Percentiles rank a stretch among this genome's conserved stretches.
These are phyloP conservation scores for Limanda limanda DNA, from an alignment of 2,113 vertebrate genomes.

Conservation along the genomic window DNA sequence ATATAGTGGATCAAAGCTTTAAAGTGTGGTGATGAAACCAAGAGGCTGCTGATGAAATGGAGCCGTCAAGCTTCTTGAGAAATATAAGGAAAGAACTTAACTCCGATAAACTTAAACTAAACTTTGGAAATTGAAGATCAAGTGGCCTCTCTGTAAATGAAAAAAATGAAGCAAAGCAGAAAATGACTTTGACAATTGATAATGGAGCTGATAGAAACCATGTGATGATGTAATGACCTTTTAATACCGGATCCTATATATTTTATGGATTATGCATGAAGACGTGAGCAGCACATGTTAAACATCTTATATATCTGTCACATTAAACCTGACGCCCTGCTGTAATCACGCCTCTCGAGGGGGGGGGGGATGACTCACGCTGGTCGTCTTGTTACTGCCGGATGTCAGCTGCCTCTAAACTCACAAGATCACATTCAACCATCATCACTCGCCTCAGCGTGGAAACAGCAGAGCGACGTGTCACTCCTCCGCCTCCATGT, in stretches of 20 bases:
- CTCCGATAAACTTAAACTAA: background rate
- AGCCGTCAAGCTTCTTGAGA: slow-evolving; percentile 43
- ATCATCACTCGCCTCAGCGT: slow-evolving; percentile 28
- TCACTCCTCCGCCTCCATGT: slow-evolving; percentile 22
- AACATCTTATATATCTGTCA: slow-evolving; percentile 25
- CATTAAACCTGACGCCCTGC: slow-evolving; percentile 38
- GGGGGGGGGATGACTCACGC: slow-evolving; percentile 20
- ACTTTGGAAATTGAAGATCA: slow-evolving; percentile 21
- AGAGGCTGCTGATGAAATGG: slow-evolving; percentile 52
- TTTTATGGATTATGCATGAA: slow-evolving; percentile 12
- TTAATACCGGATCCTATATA: background rate
- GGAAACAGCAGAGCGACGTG: slow-evolving; percentile 2
- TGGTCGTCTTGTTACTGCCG: slow-evolving; percentile 8
- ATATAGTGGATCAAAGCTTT: slow-evolving; percentile 65
- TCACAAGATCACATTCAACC: slow-evolving; percentile 47
- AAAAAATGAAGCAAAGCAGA: background rate
- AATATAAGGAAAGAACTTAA: slow-evolving; percentile 7
- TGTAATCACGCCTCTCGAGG: slow-evolving; percentile 46
- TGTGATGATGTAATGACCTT: background rate
- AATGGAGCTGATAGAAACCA: background rate
- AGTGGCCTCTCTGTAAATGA: background rate
- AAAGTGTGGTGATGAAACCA: slow-evolving; percentile 64
- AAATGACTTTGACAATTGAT: background rate
- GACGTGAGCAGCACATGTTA: slow-evolving; percentile 10
- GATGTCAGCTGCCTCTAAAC: slow-evolving; percentile 12